Evolutionary conservation across 2,888 invertebrate genomes (phyloP).

Genomic region (Eledona agricola): DNA sequence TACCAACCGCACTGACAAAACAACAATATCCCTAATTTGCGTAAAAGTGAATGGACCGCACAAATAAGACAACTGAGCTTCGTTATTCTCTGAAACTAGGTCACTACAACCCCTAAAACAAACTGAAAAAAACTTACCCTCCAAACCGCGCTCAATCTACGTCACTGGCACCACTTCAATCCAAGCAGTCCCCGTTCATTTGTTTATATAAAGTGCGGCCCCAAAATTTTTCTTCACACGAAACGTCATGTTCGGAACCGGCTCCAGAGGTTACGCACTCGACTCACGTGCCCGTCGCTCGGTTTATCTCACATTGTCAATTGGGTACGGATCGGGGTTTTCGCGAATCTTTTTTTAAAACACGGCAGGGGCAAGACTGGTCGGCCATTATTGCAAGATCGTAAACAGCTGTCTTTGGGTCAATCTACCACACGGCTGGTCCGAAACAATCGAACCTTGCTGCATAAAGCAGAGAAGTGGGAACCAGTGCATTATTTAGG

Average conservation of each 20-base stretch:
- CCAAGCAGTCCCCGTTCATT: no score
- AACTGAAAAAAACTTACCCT: no score
- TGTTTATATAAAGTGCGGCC: slow-evolving; percentile 14
- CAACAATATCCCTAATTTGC: not conserved
- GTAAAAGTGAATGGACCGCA: slow-evolving; percentile 1
- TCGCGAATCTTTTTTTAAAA: slow-evolving; percentile 39
- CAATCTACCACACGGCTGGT: slow-evolving; percentile 37
- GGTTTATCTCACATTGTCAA: slow-evolving; percentile 9
- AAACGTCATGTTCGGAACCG: not conserved
- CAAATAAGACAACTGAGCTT: slow-evolving; percentile 2
- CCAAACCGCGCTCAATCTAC: no score
- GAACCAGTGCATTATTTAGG: slow-evolving; percentile 28
- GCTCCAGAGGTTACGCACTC: slow-evolving; percentile 14
- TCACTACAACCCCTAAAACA: slow-evolving; percentile 2
- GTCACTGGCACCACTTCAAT: not conserved
- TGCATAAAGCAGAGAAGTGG: no score
- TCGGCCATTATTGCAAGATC: slow-evolving; percentile 49
- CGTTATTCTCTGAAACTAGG: slow-evolving; percentile 14
- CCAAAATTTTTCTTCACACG: not conserved
- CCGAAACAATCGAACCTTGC: slow-evolving; percentile 5
- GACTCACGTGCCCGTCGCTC: slow-evolving; percentile 4
- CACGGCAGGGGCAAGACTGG: slow-evolving; percentile 47
- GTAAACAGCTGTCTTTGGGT: slow-evolving; percentile 48
- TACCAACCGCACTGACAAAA: slow-evolving; percentile 2
- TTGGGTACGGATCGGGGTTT: slow-evolving; percentile 3